phyloP scores from a whole-genome alignment of 1,140 invertebrate species.

The Semibalanus balanoides region DNA sequence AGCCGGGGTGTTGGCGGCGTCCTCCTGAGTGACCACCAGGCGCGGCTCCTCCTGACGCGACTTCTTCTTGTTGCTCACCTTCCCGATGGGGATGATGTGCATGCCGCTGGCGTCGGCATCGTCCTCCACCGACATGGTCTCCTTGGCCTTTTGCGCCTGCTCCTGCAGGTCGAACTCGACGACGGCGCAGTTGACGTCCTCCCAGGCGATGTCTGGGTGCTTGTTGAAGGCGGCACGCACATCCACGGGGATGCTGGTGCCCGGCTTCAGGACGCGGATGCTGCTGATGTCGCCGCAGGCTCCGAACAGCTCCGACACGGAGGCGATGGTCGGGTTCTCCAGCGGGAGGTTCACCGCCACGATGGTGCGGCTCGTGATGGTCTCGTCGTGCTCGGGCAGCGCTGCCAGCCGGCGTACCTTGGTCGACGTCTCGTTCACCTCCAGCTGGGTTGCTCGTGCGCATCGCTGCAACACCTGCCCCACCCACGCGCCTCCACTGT shows the following conservation, averaged over 20 bases:
- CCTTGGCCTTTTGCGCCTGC: constrained; percentile 60
- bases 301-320: constrained; percentile 71
- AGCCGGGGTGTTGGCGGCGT: neutral
- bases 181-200: constrained; percentile 64
- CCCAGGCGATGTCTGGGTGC: constrained; percentile 59
- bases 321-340: constrained; percentile 68
- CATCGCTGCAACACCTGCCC: constrained; percentile 68
- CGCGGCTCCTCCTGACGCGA: constrained; percentile 6
- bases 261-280: constrained; percentile 66
- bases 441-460: constrained; percentile 58
- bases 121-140: constrained; percentile 30
- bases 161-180: constrained; percentile 80
- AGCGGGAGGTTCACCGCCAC: constrained; percentile 71
- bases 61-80: constrained; percentile 26
- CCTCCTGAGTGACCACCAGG: neutral
- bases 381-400: constrained; percentile 76
- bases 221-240: constrained; percentile 76
- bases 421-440: constrained; percentile 82
- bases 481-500: constrained; percentile 85
- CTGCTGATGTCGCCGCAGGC: constrained; percentile 74
- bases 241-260: constrained; percentile 71
- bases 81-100: constrained; percentile 29
- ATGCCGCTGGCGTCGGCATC: constrained; percentile 33
- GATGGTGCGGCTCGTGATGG: constrained; percentile 73
- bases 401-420: constrained; percentile 74